Percentiles rank a stretch among this genome's conserved stretches.
Conservation (phyloP, 1,140 invertebrate species). For the Rhyacophila brunnea region DNA sequence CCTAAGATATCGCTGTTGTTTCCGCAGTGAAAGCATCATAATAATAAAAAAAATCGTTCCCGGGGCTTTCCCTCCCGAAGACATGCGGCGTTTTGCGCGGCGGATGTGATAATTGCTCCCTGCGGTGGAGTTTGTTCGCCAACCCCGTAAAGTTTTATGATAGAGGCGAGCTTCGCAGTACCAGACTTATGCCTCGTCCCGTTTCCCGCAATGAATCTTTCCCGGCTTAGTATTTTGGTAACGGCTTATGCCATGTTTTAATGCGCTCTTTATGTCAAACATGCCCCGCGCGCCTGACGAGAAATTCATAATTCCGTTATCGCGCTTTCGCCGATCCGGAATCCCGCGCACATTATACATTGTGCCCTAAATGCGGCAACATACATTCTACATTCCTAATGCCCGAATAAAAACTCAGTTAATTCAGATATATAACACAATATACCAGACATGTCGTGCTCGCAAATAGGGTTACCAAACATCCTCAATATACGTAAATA, state of each 20-base stretch:
- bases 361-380: too few relatives aligned
- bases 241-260: constrained; percentile 16
- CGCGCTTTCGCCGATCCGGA: too few relatives aligned
- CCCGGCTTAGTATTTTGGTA: constrained; percentile 18
- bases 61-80: neutral
- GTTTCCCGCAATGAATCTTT: constrained; percentile 24
- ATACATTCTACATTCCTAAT: too few relatives aligned
- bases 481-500: too few relatives aligned
- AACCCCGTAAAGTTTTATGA: constrained; percentile 28
- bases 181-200: constrained; percentile 20
- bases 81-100: neutral
- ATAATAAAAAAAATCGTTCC: neutral
- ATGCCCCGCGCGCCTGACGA: neutral
- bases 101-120: constrained; percentile 26
- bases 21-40: neutral
- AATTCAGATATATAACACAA: too few relatives aligned
- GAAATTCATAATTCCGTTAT: too few relatives aligned
- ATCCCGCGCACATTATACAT: too few relatives aligned
- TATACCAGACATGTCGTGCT: too few relatives aligned
- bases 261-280: constrained; percentile 10
- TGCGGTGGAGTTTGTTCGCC: constrained; percentile 9
- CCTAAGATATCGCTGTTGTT: too few relatives aligned
- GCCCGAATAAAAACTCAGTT: too few relatives aligned
- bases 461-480: too few relatives aligned
- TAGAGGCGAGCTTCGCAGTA: neutral